A percentile compares a stretch with the other conserved stretches of the same genome.
Evolutionary conservation across 1,140 invertebrate genomes (phyloP).

Genomic region (Ganaspis sp.): DNA sequence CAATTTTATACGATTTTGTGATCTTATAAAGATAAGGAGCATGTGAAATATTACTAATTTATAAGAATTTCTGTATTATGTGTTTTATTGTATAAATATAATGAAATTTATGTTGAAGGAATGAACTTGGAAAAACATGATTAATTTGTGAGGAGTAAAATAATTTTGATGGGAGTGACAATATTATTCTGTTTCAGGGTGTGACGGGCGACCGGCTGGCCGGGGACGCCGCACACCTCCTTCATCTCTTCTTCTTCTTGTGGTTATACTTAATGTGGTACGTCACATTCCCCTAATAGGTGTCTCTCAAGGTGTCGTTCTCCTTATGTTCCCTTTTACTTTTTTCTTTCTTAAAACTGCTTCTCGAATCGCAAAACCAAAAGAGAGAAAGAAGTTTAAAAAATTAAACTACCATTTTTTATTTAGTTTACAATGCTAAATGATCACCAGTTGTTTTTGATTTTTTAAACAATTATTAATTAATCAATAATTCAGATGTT

Average conservation of each 20-base stretch:
- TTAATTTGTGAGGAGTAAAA: conserved; percentile 48
- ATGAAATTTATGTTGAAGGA: conserved; percentile 14
- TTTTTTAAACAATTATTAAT: too few relatives aligned
- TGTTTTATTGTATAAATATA: too few relatives aligned
- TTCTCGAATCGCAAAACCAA: conserved; percentile 61
- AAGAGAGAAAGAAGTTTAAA: too few relatives aligned
- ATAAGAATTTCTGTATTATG: too few relatives aligned
- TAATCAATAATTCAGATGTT: too few relatives aligned
- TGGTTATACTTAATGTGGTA: conserved; percentile 75
- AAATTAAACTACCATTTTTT: too few relatives aligned
- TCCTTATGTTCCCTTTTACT: conserved; percentile 65
- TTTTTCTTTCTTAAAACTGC: conserved; percentile 57
- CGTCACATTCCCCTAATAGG: conserved; percentile 74
- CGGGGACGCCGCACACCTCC: conserved; percentile 76
- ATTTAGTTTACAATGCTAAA: too few relatives aligned
- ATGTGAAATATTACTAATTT: too few relatives aligned
- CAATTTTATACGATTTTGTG: too few relatives aligned
- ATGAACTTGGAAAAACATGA: conserved; percentile 51
- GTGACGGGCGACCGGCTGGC: conserved; percentile 76
- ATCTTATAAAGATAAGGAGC: too few relatives aligned
- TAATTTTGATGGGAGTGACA: conserved; percentile 69
- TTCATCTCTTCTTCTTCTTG: conserved; percentile 70
- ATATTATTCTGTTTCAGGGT: conserved; percentile 76
- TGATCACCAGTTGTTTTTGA: too few relatives aligned
- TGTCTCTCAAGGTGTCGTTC: conserved; percentile 70